Conservation (phyloP, 1,140 invertebrate genomes). For the Lanistes nyassanus region DNA sequence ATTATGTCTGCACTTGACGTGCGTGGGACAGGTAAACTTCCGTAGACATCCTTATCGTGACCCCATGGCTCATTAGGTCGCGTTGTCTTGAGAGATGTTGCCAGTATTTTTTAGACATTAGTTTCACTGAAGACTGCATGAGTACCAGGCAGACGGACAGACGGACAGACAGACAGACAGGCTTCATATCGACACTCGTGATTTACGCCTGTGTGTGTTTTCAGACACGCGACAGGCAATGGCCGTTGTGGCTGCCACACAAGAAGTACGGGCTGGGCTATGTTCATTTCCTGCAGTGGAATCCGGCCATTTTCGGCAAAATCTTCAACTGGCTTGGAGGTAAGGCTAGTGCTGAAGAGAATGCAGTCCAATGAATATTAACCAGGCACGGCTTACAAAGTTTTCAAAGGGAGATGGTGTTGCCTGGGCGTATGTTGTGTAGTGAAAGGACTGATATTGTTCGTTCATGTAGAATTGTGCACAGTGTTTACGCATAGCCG, state of each 20-base stretch:
- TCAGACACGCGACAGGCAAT: conserved; percentile 67
- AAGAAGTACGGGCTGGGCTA: conserved; percentile 72
- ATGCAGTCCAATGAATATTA: neutral
- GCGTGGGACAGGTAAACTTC: no score
- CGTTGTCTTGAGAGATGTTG: neutral
- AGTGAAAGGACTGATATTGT: no score
- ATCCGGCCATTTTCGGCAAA: conserved; percentile 67
- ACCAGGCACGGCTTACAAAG: no score
- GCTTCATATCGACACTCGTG: neutral
- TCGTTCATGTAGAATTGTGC: no score
- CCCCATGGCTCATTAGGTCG: no score
- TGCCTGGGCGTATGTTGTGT: no score
- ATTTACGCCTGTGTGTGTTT: conserved; percentile 1
- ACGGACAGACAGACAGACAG: neutral
- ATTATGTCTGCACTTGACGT: no score
- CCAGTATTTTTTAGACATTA: neutral
- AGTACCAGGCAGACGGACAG: neutral
- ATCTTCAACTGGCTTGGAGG: conserved; percentile 69
- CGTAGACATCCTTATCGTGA: no score
- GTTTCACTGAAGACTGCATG: neutral
- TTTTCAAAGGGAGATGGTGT: no score
- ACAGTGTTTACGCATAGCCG: no score
- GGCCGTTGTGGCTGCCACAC: conserved; percentile 73
- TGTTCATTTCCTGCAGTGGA: conserved; percentile 69
- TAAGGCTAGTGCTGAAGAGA: no score